Evolutionary conservation across 1,140 invertebrate species (phyloP).

Genomic region (Drosophila aff.): DNA sequence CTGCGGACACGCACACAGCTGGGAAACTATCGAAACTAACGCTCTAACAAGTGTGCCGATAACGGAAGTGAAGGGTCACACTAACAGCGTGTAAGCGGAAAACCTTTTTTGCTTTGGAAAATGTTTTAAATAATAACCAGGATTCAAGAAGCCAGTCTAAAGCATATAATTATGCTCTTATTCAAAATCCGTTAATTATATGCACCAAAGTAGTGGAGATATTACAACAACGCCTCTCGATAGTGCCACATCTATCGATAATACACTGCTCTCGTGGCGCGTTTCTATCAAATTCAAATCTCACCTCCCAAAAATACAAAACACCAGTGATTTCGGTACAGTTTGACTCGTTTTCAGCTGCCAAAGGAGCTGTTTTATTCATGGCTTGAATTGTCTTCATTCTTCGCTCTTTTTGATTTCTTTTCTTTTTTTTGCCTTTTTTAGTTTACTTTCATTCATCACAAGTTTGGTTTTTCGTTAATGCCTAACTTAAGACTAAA

Average conservation of each 20-base stretch:
- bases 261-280: neutral
- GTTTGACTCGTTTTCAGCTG: conserved; percentile 48
- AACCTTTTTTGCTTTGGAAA: neutral
- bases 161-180: no score
- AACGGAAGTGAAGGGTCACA: neutral
- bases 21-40: conserved; percentile 15
- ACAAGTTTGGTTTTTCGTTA: conserved; percentile 71
- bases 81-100: neutral
- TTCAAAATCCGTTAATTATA: no score
- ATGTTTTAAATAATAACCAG: no score
- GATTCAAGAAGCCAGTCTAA: no score
- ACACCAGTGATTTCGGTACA: conserved; percentile 35
- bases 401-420: conserved; percentile 21
- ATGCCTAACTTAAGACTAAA: conserved; percentile 71
- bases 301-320: conserved; percentile 25
- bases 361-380: conserved; percentile 40
- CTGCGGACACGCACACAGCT: neutral
- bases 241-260: conserved; percentile 23
- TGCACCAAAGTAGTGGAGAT: neutral
- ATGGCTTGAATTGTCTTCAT: conserved; percentile 54
- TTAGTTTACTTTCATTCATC: conserved; percentile 69
- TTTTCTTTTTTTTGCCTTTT: conserved; percentile 66
- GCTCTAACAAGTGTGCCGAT: conserved; percentile 26
- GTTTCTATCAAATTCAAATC: conserved; percentile 23
- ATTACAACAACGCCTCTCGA: neutral